Evolutionary conservation across 1,140 invertebrate genomes (phyloP), one percentile per base, ranked within the genome.

Genomic region (Lepidurus arcticus): DNA sequence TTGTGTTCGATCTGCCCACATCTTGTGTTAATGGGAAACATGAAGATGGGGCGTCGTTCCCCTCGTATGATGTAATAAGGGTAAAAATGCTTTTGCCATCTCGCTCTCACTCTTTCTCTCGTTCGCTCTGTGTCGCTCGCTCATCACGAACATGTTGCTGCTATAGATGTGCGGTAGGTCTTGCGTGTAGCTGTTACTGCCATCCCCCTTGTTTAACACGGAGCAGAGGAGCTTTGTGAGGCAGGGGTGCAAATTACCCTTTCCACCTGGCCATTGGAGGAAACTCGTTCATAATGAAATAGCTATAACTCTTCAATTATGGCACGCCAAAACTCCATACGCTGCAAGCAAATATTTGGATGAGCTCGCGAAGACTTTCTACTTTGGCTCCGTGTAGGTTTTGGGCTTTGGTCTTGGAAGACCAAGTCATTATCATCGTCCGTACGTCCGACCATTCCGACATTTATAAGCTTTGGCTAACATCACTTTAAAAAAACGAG

Each of bases 391-490:
- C 4, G 21, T n/a, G n/a, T 11, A 1, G 8, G 16, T 21, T 21
- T 13, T 0, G 21, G n/a, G 53, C 3, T 65, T 21, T 65, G 21
- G 13, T 21, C 0, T 7, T 21, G 16, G 21, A 65, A n/a, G 45
- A 47, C 45, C 34, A 47, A 1, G 7, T 47, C 45, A 16, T 47
- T 47, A 16, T 47, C 45, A 65, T 21, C 11, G 10, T 53, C 3
- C 47, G 47, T 11, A 7, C 34, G 2, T 34, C 34, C 34, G 45
- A 65, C 13, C 21, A 65, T 65, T 13, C 21, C 21, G 53, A 65
- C n/a, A 65, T 65, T 65, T 65, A 65, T 65, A 65, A 9, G 53
- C 53, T 65, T 34, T 65, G 21, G 21, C 53, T 65, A 65, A 65
- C 16, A n/a, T 65, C 16, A 7, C 53, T 4, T 21, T 65, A 65